Evolutionary conservation across 1,140 invertebrate genomes (phyloP).

Genomic region (Gryon sp.): DNA sequence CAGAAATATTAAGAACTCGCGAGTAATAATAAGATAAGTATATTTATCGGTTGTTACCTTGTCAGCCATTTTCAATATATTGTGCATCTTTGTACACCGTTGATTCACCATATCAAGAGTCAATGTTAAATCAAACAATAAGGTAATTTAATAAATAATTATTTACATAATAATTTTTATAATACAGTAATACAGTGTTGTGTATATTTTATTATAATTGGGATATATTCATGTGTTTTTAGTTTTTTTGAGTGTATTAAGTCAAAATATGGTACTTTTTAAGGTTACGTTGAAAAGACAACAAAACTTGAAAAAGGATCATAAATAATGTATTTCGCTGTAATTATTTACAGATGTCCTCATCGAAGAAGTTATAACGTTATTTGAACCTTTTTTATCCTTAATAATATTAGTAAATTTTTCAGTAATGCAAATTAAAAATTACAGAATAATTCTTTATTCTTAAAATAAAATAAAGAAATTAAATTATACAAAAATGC

Average conservation of each 20-base stretch:
- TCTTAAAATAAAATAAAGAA: no score
- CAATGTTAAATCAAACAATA: slow-evolving; percentile 13
- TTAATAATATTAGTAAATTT: no score
- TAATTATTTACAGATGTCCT: background rate
- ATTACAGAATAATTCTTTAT: no score
- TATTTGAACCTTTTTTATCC: no score
- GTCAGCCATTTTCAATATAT: slow-evolving; percentile 27
- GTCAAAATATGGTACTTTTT: slow-evolving; percentile 21
- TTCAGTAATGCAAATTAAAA: no score
- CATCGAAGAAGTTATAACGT: no score
- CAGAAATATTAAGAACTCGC: no score
- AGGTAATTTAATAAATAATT: slow-evolving; percentile 1
- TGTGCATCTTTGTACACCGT: slow-evolving; percentile 1
- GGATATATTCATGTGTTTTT: background rate
- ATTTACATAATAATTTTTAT: background rate
- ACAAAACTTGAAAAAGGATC: slow-evolving; percentile 12
- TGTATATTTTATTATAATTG: background rate
- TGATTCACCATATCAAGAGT: slow-evolving; percentile 1
- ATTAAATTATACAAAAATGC: no score
- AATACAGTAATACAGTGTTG: background rate
- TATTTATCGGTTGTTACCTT: background rate
- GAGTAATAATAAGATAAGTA: no score
- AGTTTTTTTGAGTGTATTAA: background rate
- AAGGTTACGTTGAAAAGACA: slow-evolving; percentile 18
- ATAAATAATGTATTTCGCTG: slow-evolving; percentile 6